Evolutionary conservation across 2,797 vertebrate species (phyloP).

Genomic region (Lepilemur septentrionalis): DNA sequence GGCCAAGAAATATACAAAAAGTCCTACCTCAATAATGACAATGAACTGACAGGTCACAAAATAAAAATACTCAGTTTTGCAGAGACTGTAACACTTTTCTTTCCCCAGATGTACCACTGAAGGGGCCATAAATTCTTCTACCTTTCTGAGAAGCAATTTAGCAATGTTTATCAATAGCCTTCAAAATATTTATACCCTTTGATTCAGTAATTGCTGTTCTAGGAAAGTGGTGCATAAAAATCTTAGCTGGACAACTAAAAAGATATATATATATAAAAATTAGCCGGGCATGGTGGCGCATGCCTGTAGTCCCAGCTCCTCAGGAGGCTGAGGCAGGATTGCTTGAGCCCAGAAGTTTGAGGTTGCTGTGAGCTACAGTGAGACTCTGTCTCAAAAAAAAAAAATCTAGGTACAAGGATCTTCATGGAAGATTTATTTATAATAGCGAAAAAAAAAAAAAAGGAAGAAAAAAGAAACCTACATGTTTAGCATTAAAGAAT

Average conservation of each 20-base stretch:
- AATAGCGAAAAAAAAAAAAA: neutral
- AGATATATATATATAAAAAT: no score
- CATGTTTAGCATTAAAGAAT: neutral
- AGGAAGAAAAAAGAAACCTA: neutral
- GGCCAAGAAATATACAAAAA: neutral
- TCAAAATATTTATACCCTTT: neutral
- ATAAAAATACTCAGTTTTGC: neutral
- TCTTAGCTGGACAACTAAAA: no score
- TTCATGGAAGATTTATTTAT: neutral
- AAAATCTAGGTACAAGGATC: neutral
- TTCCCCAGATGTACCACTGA: neutral
- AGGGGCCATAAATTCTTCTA: neutral
- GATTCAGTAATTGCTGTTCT: neutral
- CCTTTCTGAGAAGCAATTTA: constrained; percentile 10
- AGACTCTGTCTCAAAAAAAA: no score
- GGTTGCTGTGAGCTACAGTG: no score
- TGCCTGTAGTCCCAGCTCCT: no score
- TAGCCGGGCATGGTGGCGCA: no score
- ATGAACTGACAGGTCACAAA: neutral
- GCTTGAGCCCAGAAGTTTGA: no score
- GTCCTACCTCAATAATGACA: neutral
- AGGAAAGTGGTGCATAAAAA: neutral
- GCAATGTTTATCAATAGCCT: neutral
- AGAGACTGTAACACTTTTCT: neutral
- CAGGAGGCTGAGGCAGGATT: no score